phyloP scores from a whole-genome alignment of 2,797 vertebrate genomes.

The Microhierax caerulescens region DNA sequence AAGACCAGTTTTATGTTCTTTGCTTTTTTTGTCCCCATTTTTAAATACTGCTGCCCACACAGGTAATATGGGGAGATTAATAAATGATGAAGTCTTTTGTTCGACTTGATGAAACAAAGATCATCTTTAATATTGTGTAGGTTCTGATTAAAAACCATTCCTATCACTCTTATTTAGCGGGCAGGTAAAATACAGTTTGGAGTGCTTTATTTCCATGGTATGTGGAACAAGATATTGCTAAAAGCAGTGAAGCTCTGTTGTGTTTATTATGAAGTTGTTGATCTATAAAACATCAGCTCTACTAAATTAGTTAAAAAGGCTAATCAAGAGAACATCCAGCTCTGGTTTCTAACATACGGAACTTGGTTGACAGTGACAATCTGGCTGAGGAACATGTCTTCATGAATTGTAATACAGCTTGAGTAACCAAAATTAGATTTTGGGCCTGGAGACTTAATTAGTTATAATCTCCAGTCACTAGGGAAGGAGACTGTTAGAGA shows the following conservation, averaged over 20 bases:
- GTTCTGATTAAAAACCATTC: neutral
- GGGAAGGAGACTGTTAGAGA: neutral
- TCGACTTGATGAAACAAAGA: neutral
- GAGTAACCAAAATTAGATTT: neutral
- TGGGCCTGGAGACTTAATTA: neutral
- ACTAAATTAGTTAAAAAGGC: neutral
- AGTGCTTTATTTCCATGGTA: neutral
- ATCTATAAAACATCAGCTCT: neutral
- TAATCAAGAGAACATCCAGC: neutral
- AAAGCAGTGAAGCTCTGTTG: neutral
- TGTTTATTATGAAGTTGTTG: neutral
- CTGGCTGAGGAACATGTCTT: neutral
- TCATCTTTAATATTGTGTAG: neutral
- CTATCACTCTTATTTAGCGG: neutral
- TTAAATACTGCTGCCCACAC: neutral
- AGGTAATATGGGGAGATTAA: neutral
- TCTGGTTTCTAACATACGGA: neutral
- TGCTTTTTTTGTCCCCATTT: neutral
- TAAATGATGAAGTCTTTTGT: neutral
- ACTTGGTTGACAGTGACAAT: neutral
- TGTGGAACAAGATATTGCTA: neutral
- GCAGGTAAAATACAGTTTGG: neutral
- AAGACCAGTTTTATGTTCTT: neutral
- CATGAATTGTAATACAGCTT: neutral
- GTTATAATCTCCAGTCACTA: neutral